Evolutionary conservation across 2,797 vertebrate genomes (phyloP), one percentile per base, ranked within the genome.

Genomic region (Netta rufina): DNA sequence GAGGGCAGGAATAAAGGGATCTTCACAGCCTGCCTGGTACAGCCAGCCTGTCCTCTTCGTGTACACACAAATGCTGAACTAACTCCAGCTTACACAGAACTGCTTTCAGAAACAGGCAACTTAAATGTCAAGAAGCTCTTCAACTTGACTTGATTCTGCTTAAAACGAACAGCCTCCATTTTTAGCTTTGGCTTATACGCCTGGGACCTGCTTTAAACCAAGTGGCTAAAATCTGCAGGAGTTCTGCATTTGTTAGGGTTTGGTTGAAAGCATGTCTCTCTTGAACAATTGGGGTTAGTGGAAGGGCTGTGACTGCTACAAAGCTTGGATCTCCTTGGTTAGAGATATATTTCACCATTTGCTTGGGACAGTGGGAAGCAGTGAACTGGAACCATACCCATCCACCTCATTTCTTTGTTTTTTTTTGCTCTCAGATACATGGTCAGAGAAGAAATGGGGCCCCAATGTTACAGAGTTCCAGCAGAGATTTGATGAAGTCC

Each of bases 391-490:
- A 32, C 57, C 3, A 1, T 24, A 6, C 30, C 32, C 14, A 1
- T 4, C 19, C 8, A 1, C 21, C 66, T 41, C 38, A 8, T 0
- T 0, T 5, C 49, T 76, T 45, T 36, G 41, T 6, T 13, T n/a
- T 51, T 56, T 82, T 76, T 86, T 51, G 14, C 90, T 41, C 30
- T 61, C 92, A 99, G 99, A 99, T 62, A 98, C 97, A 0, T 99
- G 98, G 99, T 98, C 98, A 11, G 98, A 99, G 96, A 98, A 97
- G 95, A 98, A 97, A 88, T 99, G 99, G 99, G 99, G 99, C 67
- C 99, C 98, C 92, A 99, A 99, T 2, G 70, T 98, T 27, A 97
- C 98, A 0, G 99, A 99, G 97, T 99, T 99, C 97, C 98, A 98
- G 85, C 97, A 97, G 96, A 98, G 99, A 4, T 99, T 99, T 78